These are phyloP conservation scores for Sebastes kiyomatsui DNA, from an alignment of 2,797 vertebrate species.

Conservation along the genomic window DNA sequence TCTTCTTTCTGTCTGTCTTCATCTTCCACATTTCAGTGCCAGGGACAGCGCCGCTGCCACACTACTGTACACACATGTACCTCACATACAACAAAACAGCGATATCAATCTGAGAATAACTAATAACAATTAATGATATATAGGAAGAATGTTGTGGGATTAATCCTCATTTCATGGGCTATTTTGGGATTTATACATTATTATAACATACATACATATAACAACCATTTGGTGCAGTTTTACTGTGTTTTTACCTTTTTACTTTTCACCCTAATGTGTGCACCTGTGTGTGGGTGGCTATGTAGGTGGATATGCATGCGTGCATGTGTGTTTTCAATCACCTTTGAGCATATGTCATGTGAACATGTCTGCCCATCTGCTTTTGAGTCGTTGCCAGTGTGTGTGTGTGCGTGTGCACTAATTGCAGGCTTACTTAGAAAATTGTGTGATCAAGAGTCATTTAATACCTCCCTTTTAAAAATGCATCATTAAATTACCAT, in stretches of 20 bases:
- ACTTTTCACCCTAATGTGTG: not conserved
- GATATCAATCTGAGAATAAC: too few relatives aligned
- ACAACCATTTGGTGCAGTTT: not conserved
- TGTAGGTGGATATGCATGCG: not conserved
- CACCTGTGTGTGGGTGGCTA: not conserved
- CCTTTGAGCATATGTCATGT: conserved; percentile 4
- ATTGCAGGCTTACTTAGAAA: conserved; percentile 43
- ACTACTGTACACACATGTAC: too few relatives aligned
- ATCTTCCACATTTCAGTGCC: too few relatives aligned
- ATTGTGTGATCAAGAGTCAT: conserved; percentile 57
- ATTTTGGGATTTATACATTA: too few relatives aligned
- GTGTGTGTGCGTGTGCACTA: conserved; percentile 14
- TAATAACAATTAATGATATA: fast-evolving
- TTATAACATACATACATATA: too few relatives aligned
- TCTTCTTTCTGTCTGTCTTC: too few relatives aligned
- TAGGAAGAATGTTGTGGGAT: too few relatives aligned
- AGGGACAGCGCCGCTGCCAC: too few relatives aligned
- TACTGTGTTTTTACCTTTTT: not conserved
- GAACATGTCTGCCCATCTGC: conserved; percentile 21
- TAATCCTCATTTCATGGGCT: too few relatives aligned
- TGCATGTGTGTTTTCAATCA: conserved; percentile 18
- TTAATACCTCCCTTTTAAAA: conserved; percentile 61
- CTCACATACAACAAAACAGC: too few relatives aligned
- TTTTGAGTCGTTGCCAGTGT: not conserved
- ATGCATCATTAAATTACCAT: conserved; percentile 70